Evolutionary conservation across 2,113 vertebrate genomes (phyloP), one percentile per base, ranked within the genome.

Genomic region (Atractosteus spatula): DNA sequence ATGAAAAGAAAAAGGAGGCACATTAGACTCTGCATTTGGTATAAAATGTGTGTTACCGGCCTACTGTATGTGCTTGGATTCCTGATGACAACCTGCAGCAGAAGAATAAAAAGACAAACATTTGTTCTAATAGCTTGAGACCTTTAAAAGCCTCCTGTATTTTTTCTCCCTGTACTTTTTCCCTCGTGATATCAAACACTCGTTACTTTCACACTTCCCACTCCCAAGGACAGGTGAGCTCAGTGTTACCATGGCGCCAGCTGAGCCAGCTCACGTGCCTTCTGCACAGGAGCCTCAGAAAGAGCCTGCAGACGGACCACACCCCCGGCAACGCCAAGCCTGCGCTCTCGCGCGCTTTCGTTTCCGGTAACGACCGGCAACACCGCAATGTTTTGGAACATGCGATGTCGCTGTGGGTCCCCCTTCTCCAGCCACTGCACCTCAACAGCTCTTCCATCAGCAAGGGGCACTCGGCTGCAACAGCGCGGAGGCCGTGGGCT

Each of bases 161-260:
- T 55, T 68, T 68, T 29, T 29, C 17, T 1, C 17, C 17, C 17
- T 29, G 17, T 29, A 62, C 41, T 55, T 71, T 71, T 64, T 69
- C 44, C 68, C 74, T 54, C 71, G 66, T 73, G 71, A 81, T 73
- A 71, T 75, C 71, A 80, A 71, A 61, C 70, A 69, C 73, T 78
- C 74, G 77, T 81, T 86, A 77, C 71, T 74, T 51, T 68, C 75
- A 75, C 66, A 77, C 64, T 62, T 62, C 68, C 77, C 69, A 78
- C 71, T 75, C 74, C 74, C 71, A 67, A 67, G 55, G 73, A 82
- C 79, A 87, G 83, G 87, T 89, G 76, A 84, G 79, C 66, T 68
- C 77, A 42, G 73, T 72, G 86, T 89, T 88, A 78, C 83, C 85
- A 88, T 86, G 82, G 82, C 68, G 85, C 80, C 72, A 63, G 69